A percentile compares a stretch with the other conserved stretches of the same genome.
Conservation (phyloP, 2,113 vertebrate species). For the Phasianus colchicus region DNA sequence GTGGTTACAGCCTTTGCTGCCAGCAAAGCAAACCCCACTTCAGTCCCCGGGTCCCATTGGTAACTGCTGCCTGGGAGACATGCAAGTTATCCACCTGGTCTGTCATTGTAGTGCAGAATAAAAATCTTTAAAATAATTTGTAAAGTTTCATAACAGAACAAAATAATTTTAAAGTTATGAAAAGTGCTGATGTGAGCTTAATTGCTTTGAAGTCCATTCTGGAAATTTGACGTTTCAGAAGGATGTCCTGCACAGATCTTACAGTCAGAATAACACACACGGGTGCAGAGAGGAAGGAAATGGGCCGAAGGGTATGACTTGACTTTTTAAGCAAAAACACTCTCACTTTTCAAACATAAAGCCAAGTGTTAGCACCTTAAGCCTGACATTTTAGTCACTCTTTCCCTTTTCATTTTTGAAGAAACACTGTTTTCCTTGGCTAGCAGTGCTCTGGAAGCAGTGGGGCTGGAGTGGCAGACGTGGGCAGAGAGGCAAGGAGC, state of each 20-base stretch:
- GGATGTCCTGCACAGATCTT: slow-evolving; percentile 42
- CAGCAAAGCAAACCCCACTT: background rate
- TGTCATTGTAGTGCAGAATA: slow-evolving; percentile 31
- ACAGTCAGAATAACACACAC: slow-evolving; percentile 38
- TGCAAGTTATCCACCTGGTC: slow-evolving; percentile 22
- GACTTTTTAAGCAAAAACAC: background rate
- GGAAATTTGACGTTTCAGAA: slow-evolving; percentile 50
- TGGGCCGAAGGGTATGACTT: background rate
- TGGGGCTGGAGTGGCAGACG: background rate
- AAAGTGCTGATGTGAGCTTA: slow-evolving; percentile 67
- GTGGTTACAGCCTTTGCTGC: background rate
- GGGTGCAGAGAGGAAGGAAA: slow-evolving; percentile 27
- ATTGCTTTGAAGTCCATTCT: slow-evolving; percentile 51
- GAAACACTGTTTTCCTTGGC: background rate
- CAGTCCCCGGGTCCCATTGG: background rate
- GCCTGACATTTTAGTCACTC: background rate
- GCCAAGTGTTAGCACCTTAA: background rate
- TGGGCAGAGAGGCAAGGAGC: background rate
- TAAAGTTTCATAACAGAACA: slow-evolving; percentile 49
- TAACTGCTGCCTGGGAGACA: slow-evolving; percentile 41
- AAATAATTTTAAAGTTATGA: slow-evolving; percentile 22
- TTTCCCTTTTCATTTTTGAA: background rate
- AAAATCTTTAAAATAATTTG: slow-evolving; percentile 57
- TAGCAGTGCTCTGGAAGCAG: background rate
- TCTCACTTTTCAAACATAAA: background rate